Conservation (phyloP, 2,113 vertebrate species). For the Alouatta palliata region DNA sequence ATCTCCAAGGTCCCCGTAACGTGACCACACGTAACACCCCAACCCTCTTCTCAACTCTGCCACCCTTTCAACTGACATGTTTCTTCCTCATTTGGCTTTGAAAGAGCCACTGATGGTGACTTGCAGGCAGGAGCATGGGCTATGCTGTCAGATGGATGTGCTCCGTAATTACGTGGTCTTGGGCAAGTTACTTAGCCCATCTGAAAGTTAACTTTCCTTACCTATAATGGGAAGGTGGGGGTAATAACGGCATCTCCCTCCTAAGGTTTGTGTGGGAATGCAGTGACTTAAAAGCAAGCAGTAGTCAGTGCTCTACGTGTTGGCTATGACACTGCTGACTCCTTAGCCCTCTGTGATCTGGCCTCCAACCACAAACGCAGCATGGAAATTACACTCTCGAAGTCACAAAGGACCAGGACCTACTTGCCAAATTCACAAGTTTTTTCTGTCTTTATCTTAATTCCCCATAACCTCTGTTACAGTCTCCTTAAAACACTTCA, state of each 20-base stretch:
- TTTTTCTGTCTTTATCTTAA: neutral
- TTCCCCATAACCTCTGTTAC: neutral
- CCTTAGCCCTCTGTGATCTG: neutral
- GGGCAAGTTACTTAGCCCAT: neutral
- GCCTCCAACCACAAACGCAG: neutral
- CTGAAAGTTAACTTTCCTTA: neutral
- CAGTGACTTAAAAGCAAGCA: neutral
- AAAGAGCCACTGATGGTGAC: rapidly evolving
- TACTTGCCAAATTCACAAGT: neutral
- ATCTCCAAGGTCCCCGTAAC: no score
- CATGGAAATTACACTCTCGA: neutral
- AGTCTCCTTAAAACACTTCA: neutral
- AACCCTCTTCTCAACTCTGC: neutral
- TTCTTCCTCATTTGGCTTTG: neutral
- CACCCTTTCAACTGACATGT: neutral
- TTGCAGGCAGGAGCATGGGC: no score
- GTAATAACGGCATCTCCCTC: neutral
- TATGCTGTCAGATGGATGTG: neutral
- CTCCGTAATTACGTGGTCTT: neutral
- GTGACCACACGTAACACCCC: rapidly evolving
- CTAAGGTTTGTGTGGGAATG: neutral
- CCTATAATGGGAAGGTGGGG: neutral
- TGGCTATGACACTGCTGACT: neutral
- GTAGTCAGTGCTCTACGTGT: no score
- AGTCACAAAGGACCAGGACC: neutral